Evolutionary conservation across 2,113 vertebrate genomes (phyloP).

Genomic region (Callorhinus ursinus): DNA sequence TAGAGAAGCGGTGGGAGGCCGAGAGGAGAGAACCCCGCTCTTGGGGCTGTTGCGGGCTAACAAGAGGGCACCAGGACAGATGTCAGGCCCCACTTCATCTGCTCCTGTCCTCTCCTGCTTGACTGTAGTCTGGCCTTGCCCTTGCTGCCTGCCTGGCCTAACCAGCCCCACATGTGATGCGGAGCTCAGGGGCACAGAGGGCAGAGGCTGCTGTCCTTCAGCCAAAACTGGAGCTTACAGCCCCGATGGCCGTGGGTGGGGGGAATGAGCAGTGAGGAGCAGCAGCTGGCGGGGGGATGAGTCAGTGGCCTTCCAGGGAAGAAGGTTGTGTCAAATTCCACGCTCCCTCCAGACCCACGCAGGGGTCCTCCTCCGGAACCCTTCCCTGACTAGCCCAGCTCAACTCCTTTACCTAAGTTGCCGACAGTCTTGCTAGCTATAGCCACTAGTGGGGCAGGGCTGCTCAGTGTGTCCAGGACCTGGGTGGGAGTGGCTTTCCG

Average conservation of each 20-base stretch:
- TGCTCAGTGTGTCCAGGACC: not conserved
- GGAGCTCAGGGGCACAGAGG: not conserved
- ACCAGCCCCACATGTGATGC: not conserved
- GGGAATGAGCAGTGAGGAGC: not conserved
- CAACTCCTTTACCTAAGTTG: rapidly evolving
- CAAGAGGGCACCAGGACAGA: not conserved
- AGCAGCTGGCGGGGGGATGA: not conserved
- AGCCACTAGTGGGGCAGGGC: too few species aligned
- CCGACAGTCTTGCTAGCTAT: not conserved
- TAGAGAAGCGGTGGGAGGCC: not conserved
- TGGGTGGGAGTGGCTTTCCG: not conserved
- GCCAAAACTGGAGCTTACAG: not conserved
- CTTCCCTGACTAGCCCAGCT: not conserved
- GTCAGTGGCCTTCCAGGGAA: not conserved
- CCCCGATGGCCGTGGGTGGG: not conserved
- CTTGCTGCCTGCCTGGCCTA: not conserved
- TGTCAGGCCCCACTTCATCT: not conserved
- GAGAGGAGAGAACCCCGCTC: not conserved
- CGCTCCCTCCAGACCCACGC: not conserved
- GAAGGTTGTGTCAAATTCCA: not conserved
- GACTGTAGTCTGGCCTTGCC: not conserved
- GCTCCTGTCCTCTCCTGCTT: not conserved
- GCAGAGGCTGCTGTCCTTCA: not conserved
- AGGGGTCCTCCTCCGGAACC: not conserved
- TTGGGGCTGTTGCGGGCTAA: not conserved